Percentiles rank a stretch among this genome's conserved stretches.
Conservation (phyloP, 2,888 invertebrate genomes). For the Aromia moschata region DNA sequence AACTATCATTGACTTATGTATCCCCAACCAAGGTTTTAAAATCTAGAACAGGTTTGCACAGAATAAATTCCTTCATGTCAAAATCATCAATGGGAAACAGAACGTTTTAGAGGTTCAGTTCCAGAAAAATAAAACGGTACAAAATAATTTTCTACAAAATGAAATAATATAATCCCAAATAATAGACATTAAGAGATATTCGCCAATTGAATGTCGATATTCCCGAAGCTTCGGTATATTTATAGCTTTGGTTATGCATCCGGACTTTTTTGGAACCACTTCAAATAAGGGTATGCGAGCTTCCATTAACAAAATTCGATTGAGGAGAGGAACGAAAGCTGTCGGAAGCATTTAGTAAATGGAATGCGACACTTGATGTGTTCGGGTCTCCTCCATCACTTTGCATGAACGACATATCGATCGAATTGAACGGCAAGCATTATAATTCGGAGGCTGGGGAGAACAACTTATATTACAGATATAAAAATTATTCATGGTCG, state of each 20-base stretch:
- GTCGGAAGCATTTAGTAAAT: constrained; percentile 33
- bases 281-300: constrained; percentile 8
- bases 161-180: no score
- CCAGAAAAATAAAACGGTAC: no score
- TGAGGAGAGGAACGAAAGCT: constrained; percentile 21
- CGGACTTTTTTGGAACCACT: constrained; percentile 12
- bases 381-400: constrained; percentile 27
- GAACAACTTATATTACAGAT: background rate
- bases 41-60: no score
- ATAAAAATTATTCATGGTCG: background rate
- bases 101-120: no score
- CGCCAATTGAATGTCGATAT: no score
- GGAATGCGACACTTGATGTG: constrained; percentile 33
- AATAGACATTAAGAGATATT: no score
- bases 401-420: constrained; percentile 29
- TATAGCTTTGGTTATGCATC: background rate
- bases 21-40: no score
- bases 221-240: no score
- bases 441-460: background rate
- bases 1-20: no score
- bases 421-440: constrained; percentile 17
- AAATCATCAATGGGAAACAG: no score
- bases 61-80: no score
- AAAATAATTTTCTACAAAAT: no score
- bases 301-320: constrained; percentile 26